Conservation (phyloP, 2,113 vertebrate species). For the Lepus americanus region DNA sequence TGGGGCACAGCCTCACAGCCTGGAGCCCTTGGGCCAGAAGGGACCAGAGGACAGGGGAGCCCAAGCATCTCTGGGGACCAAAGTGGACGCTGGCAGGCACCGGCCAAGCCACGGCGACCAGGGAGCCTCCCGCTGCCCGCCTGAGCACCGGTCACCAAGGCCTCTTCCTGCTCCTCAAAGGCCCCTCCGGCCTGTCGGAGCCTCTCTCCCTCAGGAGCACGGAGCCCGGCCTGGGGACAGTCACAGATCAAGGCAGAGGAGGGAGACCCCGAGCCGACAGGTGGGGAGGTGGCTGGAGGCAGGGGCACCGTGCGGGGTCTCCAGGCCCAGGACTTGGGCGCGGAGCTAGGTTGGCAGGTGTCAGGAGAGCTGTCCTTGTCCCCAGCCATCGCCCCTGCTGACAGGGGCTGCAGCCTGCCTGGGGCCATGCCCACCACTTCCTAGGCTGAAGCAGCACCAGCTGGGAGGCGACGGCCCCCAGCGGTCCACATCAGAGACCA, state of each 20-base stretch:
- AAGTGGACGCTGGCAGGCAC: not conserved
- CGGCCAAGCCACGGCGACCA: not conserved
- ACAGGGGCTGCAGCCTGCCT: no score
- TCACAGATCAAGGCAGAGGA: not conserved
- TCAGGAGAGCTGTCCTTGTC: not conserved
- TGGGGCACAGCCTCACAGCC: rapidly evolving
- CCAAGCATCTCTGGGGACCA: not conserved
- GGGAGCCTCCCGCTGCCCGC: not conserved
- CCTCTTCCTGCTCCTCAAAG: not conserved
- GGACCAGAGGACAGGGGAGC: not conserved
- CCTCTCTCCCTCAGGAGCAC: rapidly evolving
- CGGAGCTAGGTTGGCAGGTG: not conserved
- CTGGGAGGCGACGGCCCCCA: not conserved
- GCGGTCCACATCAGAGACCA: rapidly evolving
- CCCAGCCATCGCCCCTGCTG: not conserved
- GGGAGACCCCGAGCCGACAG: not conserved
- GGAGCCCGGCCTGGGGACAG: not conserved
- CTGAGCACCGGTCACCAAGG: no score
- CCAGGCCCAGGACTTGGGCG: not conserved
- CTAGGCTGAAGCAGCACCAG: not conserved
- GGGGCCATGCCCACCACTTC: no score
- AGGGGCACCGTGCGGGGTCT: rapidly evolving
- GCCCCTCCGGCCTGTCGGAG: not conserved
- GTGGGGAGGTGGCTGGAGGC: not conserved
- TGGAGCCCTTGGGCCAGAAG: not conserved